Conservation (phyloP, 2,797 vertebrate genomes). For the Oreochromis mossambicus region DNA sequence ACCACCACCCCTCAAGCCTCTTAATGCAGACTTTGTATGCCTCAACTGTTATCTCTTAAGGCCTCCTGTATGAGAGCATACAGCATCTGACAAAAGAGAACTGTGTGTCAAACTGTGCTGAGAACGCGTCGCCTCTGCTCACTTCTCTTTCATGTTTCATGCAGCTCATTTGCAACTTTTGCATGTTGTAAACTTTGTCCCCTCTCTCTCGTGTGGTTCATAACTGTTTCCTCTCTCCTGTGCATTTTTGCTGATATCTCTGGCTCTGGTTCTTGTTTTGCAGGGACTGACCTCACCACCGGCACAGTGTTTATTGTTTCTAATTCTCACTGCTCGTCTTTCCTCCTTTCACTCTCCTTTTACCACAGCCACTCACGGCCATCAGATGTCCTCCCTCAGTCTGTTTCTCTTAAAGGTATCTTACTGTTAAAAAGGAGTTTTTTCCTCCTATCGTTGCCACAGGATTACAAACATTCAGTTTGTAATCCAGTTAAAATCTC, state of each 20-base stretch:
- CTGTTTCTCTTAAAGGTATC: neutral
- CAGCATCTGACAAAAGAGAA: neutral
- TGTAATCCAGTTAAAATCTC: neutral
- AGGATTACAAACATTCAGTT: neutral
- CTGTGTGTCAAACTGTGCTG: neutral
- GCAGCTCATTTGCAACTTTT: neutral
- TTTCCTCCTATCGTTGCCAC: neutral
- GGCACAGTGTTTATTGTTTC: neutral
- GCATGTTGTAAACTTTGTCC: neutral
- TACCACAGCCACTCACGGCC: neutral
- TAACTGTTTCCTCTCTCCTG: neutral
- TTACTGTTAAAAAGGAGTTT: neutral
- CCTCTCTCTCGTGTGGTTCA: neutral
- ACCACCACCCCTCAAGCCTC: neutral
- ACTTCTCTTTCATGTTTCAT: neutral
- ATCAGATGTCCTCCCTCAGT: neutral
- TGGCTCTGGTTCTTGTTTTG: neutral
- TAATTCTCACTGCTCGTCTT: neutral
- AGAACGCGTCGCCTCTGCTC: neutral
- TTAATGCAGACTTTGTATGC: neutral
- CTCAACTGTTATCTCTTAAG: neutral
- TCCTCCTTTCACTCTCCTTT: neutral
- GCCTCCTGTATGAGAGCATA: neutral
- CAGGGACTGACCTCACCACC: neutral
- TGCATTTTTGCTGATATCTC: neutral